phyloP scores from a whole-genome alignment of 2,797 vertebrate genomes.

The Gallinago solitaria region DNA sequence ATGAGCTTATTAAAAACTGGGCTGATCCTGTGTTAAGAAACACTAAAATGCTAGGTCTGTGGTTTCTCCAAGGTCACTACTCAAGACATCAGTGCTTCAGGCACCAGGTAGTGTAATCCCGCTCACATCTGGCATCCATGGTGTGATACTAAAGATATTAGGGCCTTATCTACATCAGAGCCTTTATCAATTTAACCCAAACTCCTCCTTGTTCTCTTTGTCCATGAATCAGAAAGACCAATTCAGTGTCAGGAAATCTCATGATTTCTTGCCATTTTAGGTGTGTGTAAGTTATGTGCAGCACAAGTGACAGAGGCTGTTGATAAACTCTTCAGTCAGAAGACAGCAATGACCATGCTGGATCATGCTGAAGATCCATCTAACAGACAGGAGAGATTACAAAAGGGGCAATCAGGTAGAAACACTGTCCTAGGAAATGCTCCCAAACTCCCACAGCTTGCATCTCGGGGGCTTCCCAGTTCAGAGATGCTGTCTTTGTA shows the following conservation, averaged over 20 bases:
- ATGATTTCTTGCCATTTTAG: background rate
- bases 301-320: background rate
- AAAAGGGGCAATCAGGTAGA: background rate
- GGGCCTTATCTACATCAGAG: background rate
- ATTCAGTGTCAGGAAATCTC: accelerated
- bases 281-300: accelerated
- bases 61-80: background rate
- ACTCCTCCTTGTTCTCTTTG: background rate
- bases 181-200: background rate
- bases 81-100: background rate
- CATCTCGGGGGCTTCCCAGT: background rate
- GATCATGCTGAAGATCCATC: background rate
- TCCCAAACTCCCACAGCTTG: background rate
- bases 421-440: background rate
- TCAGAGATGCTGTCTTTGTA: background rate
- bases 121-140: background rate
- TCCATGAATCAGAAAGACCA: background rate
- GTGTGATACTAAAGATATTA: background rate
- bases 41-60: background rate
- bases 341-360: accelerated
- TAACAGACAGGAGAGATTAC: background rate
- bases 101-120: background rate
- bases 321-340: background rate
- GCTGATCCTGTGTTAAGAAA: background rate
- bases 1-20: background rate